Evolutionary conservation across 2,113 vertebrate species (phyloP).

Genomic region (Suncus etruscus): DNA sequence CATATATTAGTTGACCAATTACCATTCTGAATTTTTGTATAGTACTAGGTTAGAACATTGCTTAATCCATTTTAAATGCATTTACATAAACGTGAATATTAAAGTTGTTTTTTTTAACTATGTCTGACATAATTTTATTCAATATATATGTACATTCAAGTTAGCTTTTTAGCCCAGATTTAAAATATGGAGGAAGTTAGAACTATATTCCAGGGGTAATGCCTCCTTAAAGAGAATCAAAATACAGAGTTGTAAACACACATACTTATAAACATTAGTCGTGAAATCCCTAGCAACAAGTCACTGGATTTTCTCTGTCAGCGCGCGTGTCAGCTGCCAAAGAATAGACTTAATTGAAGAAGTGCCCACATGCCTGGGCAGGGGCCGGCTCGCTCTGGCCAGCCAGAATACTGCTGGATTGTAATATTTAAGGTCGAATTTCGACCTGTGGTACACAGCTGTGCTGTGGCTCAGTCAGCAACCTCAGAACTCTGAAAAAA

Average conservation of each 20-base stretch:
- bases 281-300: conserved; percentile 91
- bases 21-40: conserved; percentile 76
- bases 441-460: conserved; percentile 93
- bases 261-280: conserved; percentile 89
- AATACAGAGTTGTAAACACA: conserved; percentile 81
- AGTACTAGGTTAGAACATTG: conserved; percentile 74
- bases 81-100: conserved; percentile 76
- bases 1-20: conserved; percentile 72
- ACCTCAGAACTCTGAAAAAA: conserved; percentile 91
- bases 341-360: conserved; percentile 94
- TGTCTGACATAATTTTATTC: conserved; percentile 79
- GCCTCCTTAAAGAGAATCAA: conserved; percentile 80
- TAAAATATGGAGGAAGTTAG: conserved; percentile 75
- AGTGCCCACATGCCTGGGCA: conserved; percentile 96
- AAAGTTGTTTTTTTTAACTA: conserved; percentile 74
- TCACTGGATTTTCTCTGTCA: conserved; percentile 97
- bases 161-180: conserved; percentile 89
- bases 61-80: conserved; percentile 68
- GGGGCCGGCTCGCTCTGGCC: conserved; percentile 89
- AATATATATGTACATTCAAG: conserved; percentile 81
- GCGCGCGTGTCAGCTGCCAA: conserved; percentile 96
- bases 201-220: conserved; percentile 83
- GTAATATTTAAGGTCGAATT: conserved; percentile 93
- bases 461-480: conserved; percentile 95
- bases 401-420: conserved; percentile 93